A percentile compares a stretch with the other conserved stretches of the same genome.
Evolutionary conservation across 2,113 vertebrate species (phyloP).

Genomic region (Xiphorhynchus elegans): DNA sequence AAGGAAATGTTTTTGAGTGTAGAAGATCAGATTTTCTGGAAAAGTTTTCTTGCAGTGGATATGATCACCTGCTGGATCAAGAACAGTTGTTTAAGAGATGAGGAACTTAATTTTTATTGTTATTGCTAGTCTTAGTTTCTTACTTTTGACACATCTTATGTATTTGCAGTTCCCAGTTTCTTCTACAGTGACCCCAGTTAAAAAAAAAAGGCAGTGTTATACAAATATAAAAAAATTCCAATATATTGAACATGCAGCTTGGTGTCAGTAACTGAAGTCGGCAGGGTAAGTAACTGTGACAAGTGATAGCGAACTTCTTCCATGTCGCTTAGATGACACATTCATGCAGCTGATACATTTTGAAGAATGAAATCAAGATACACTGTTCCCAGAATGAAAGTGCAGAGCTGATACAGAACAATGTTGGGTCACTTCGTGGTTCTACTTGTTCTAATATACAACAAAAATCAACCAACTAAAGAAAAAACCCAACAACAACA

Average conservation of each 20-base stretch:
- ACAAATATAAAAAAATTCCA: not conserved
- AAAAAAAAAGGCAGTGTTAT: not conserved
- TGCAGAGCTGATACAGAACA: not conserved
- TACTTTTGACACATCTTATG: not conserved
- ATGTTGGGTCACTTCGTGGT: not conserved
- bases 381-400: not conserved
- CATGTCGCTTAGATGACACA: not conserved
- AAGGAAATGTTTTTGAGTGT: not conserved
- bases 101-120: not conserved
- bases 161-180: not conserved
- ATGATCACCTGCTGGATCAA: not conserved
- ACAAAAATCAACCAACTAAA: not conserved
- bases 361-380: not conserved
- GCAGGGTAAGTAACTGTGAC: not conserved
- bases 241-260: not conserved
- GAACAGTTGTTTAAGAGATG: not conserved
- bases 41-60: not conserved
- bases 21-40: not conserved
- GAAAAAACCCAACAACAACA: not conserved
- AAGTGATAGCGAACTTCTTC: not conserved
- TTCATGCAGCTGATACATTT: not conserved
- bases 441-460: not conserved
- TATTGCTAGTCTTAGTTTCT: not conserved
- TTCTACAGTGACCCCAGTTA: not conserved
- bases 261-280: not conserved